Conservation (phyloP, 2,888 invertebrate genomes). For the Sympetrum striolatum region DNA sequence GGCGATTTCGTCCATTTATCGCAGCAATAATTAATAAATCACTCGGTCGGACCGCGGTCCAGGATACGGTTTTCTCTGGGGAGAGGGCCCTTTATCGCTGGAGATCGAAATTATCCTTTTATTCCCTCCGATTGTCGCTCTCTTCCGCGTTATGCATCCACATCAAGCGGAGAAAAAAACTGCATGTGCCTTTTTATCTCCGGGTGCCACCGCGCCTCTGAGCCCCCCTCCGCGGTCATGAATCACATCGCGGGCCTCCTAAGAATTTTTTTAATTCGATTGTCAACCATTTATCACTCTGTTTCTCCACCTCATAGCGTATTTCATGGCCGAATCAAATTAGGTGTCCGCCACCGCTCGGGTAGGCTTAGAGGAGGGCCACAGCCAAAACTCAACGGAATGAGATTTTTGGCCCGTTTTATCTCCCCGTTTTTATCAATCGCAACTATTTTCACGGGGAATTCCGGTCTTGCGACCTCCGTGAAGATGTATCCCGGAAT, state of each 20-base stretch:
- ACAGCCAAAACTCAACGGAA: background rate
- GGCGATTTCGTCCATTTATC: background rate
- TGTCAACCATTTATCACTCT: slow-evolving; percentile 18
- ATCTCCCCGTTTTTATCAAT: background rate
- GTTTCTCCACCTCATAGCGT: background rate
- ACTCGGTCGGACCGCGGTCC: background rate
- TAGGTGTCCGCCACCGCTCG: background rate
- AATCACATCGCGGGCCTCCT: background rate
- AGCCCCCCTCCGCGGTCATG: background rate
- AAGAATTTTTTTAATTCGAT: background rate
- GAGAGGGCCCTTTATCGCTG: background rate
- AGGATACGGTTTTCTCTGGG: background rate
- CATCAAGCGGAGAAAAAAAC: background rate
- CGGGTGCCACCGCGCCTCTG: background rate
- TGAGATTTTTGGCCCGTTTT: background rate
- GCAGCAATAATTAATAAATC: background rate
- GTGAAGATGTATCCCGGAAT: too few species aligned
- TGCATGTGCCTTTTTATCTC: background rate
- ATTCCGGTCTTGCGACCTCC: background rate
- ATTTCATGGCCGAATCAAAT: slow-evolving; percentile 20
- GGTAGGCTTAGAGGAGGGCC: background rate
- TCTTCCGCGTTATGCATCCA: background rate
- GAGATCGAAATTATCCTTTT: background rate
- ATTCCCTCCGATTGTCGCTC: background rate
- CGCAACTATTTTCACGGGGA: background rate